These are phyloP conservation scores for Malurus elegans DNA, from an alignment of 2,113 vertebrate species.

Conservation along the genomic window DNA sequence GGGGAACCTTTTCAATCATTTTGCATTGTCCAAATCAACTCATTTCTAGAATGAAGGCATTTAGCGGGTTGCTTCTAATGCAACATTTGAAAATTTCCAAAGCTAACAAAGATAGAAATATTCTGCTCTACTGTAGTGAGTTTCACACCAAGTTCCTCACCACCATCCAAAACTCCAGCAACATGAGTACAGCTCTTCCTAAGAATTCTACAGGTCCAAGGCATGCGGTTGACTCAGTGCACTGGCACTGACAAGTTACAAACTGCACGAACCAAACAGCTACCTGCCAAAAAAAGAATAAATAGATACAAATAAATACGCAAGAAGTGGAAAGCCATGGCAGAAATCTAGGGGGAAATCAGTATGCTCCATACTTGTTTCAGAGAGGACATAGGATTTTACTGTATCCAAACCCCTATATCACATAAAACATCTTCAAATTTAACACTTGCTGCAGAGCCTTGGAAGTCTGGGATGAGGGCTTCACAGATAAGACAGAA, in stretches of 20 bases:
- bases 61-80: not conserved
- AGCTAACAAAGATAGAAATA: not conserved
- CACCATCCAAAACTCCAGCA: not conserved
- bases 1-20: not conserved
- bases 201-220: not conserved
- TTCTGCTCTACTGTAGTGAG: not conserved
- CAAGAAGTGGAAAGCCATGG: not conserved
- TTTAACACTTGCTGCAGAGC: not conserved
- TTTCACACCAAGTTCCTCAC: not conserved
- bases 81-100: not conserved
- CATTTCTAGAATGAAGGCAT: not conserved
- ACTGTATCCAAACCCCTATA: not conserved
- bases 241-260: not conserved
- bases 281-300: not conserved
- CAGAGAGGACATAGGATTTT: not conserved
- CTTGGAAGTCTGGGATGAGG: not conserved
- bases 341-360: not conserved
- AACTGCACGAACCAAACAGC: not conserved
- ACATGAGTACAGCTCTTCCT: not conserved
- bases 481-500: not conserved
- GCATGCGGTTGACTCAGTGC: not conserved
- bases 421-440: not conserved
- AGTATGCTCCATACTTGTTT: not conserved
- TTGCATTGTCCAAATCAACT: not conserved
- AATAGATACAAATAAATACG: not conserved